phyloP scores from a whole-genome alignment of 2,113 vertebrate species.

The Meleagris gallopavo region DNA sequence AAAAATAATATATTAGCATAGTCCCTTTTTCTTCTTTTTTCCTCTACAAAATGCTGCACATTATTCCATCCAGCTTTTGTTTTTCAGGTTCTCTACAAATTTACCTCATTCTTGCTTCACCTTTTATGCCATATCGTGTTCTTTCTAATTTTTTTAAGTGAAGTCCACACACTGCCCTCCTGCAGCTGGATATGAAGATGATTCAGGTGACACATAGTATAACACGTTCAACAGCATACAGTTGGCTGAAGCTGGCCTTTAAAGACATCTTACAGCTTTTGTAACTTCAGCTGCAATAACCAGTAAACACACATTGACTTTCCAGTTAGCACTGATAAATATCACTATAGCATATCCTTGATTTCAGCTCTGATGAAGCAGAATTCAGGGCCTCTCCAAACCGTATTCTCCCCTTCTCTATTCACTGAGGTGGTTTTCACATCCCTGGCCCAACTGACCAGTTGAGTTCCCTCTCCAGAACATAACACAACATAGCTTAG shows the following conservation, averaged over 20 bases:
- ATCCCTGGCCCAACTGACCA: background rate
- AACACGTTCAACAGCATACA: background rate
- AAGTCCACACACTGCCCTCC: background rate
- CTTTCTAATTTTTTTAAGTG: background rate
- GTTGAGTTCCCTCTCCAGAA: conserved; percentile 19
- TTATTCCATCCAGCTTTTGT: background rate
- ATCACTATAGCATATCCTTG: background rate
- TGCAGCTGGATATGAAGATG: background rate
- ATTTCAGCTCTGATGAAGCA: background rate
- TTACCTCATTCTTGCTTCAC: background rate
- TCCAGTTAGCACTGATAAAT: background rate
- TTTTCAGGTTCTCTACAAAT: background rate
- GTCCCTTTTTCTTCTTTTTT: background rate
- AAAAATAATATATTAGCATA: background rate
- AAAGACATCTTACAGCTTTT: background rate
- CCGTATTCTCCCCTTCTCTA: background rate
- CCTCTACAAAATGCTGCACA: background rate
- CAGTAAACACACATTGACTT: background rate
- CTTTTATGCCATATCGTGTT: background rate
- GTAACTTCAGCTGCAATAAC: background rate
- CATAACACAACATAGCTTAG: background rate
- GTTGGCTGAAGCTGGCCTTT: background rate
- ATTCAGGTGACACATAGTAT: background rate
- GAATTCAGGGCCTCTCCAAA: background rate
- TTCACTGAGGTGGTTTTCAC: background rate